Conservation (phyloP, 1,140 invertebrate species). For the Riptortus pedestris region DNA sequence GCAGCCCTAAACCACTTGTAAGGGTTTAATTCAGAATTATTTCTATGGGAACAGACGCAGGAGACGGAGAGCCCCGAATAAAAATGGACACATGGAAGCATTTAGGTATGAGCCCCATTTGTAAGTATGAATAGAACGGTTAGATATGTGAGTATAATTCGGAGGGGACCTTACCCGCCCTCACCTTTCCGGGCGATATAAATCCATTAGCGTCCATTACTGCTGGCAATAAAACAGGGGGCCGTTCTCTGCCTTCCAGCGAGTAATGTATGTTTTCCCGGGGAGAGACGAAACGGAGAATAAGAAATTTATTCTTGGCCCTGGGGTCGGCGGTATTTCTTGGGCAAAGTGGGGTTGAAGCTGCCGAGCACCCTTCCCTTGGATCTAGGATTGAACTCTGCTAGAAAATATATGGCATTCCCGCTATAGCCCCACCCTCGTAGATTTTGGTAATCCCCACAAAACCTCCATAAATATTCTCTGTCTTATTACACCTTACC, state of each 20-base stretch:
- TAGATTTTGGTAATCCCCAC: neutral
- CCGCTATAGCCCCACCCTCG: neutral
- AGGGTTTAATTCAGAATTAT: too few relatives aligned
- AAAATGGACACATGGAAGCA: too few relatives aligned
- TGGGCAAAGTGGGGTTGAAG: neutral
- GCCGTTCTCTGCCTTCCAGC: neutral
- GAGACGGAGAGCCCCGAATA: too few relatives aligned
- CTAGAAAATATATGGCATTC: neutral
- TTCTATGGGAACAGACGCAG: too few relatives aligned
- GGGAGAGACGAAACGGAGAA: neutral
- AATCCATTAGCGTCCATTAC: slow-evolving; percentile 10
- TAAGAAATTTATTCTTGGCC: slow-evolving; percentile 10
- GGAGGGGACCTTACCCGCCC: too few relatives aligned
- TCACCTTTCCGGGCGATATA: neutral
- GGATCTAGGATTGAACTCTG: slow-evolving; percentile 1
- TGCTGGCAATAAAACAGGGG: slow-evolving; percentile 8
- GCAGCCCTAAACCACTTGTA: too few relatives aligned
- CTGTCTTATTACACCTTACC: neutral
- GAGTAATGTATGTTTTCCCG: neutral
- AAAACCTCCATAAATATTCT: neutral
- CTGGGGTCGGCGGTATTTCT: neutral
- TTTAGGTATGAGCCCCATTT: too few relatives aligned
- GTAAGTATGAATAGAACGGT: too few relatives aligned
- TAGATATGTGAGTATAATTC: too few relatives aligned
- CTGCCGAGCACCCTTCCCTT: neutral